Conservation (phyloP, 2,113 vertebrate genomes). For the Turdus rufiventris region DNA sequence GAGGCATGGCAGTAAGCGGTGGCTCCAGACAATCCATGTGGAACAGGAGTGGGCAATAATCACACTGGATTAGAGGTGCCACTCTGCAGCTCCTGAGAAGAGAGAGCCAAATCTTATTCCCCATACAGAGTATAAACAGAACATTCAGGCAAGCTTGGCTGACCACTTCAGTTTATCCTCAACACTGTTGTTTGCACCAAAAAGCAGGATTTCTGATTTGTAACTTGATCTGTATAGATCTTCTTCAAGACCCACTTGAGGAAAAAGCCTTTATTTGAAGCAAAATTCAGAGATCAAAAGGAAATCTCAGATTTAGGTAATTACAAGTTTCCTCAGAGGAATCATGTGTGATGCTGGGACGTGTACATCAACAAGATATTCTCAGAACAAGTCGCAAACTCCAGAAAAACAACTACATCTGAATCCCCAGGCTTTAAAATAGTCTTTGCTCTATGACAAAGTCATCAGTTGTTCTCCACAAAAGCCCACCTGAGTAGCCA, state of each 20-base stretch:
- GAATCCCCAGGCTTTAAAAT: background rate
- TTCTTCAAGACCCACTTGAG: background rate
- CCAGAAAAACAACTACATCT: background rate
- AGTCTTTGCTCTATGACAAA: background rate
- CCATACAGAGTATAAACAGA: background rate
- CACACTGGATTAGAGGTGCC: constrained; percentile 95
- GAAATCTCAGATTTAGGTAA: background rate
- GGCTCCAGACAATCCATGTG: constrained; percentile 99
- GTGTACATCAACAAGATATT: background rate
- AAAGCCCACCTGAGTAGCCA: background rate
- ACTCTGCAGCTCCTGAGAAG: constrained; percentile 90
- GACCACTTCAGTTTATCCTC: background rate
- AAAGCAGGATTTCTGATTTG: background rate
- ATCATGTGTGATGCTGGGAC: background rate
- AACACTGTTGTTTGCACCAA: background rate
- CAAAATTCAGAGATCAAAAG: background rate
- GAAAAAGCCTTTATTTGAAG: background rate
- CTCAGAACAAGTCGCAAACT: background rate
- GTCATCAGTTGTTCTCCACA: background rate
- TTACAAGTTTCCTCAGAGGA: background rate
- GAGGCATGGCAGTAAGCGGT: constrained; percentile 93
- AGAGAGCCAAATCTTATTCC: background rate
- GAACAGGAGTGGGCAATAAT: constrained; percentile 96
- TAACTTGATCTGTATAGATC: background rate
- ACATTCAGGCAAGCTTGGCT: background rate